Evolutionary conservation across 2,888 invertebrate species (phyloP), one percentile per base, ranked within the genome.

Genomic region (Bursaphelenchus okinawaensis): DNA sequence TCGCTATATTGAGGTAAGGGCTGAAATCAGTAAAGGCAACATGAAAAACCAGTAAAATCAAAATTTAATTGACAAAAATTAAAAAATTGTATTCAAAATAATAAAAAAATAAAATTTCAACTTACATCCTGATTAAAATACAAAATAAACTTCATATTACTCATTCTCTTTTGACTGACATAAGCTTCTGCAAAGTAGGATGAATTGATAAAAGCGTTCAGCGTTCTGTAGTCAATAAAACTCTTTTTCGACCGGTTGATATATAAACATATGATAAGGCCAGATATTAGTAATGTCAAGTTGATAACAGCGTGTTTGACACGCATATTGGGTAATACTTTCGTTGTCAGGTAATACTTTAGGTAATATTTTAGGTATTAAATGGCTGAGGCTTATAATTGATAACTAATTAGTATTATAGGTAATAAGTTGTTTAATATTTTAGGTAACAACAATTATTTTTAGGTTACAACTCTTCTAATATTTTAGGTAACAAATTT

Each of bases 1-100:
- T 29, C 20, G 20, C 63, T 63, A n/a, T 59, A 19, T 19, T n/a
- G 16, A n/a, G 63, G 63, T 8, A 63, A 29, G 8, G 63, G 40
- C 63, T 63, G 16, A 58, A 63, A 58, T n/a, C 29, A 58, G 12
- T 24, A 40, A 1, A 19, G 26, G 12, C 4, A 60, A 24, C 23
- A 61, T 26, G 4, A 16, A 64, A 7, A 24, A 61, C 12, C n/a
- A 24, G 23, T 63, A 8, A 56, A 27, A 19, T 56, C 57, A 12
- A 31, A 56, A 22, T 56, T 56, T 20, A 50, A 31, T 9, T 31
- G 8, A n/a, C n/a, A n/a, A n/a, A n/a, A n/a, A n/a, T n/a, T n/a
- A n/a, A n/a, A n/a, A n/a, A n/a, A n/a, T n/a, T n/a, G n/a, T n/a
- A n/a, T n/a, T n/a, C n/a, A n/a, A n/a, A n/a, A n/a, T n/a, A n/a